These are phyloP conservation scores for Gracilinanus agilis DNA, from an alignment of 2,113 vertebrate genomes.

Conservation along the genomic window DNA sequence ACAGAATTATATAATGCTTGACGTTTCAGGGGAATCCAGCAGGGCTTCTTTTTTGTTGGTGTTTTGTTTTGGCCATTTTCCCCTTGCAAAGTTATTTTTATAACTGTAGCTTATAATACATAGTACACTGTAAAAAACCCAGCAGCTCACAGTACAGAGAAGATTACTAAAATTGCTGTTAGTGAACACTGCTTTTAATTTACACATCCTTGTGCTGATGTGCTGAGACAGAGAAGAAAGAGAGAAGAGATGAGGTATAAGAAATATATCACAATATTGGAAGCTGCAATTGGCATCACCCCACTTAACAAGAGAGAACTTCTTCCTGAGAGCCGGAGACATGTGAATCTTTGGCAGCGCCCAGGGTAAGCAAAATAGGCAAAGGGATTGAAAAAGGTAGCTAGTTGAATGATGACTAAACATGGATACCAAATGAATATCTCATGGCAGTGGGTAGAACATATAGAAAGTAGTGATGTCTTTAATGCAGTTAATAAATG, in stretches of 20 bases:
- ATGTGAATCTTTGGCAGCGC: slow-evolving; percentile 93
- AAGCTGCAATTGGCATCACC: slow-evolving; percentile 93
- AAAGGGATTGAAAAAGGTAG: neutral
- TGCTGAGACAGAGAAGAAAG: neutral
- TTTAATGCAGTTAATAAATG: neutral
- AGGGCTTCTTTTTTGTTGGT: slow-evolving; percentile 67
- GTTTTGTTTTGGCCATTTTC: neutral
- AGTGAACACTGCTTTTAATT: slow-evolving; percentile 47
- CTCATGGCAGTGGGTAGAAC: neutral
- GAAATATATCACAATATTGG: slow-evolving; percentile 96
- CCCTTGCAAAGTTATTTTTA: slow-evolving; percentile 26
- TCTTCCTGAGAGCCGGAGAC: slow-evolving; percentile 92
- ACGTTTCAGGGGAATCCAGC: slow-evolving; percentile 82
- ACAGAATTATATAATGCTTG: slow-evolving; percentile 89
- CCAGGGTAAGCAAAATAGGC: slow-evolving; percentile 89
- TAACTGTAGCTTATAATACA: slow-evolving; percentile 14
- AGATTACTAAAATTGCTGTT: slow-evolving; percentile 64
- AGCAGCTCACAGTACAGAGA: slow-evolving; percentile 54
- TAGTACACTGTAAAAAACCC: slow-evolving; percentile 62
- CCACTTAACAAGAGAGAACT: slow-evolving; percentile 96
- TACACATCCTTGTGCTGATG: slow-evolving; percentile 55
- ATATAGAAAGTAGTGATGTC: slow-evolving; percentile 2
- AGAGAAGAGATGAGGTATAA: slow-evolving; percentile 93
- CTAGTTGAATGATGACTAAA: neutral
- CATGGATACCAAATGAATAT: neutral